phyloP scores from a whole-genome alignment of 2,888 invertebrate species.

The Synanthedon myopaeformis region DNA sequence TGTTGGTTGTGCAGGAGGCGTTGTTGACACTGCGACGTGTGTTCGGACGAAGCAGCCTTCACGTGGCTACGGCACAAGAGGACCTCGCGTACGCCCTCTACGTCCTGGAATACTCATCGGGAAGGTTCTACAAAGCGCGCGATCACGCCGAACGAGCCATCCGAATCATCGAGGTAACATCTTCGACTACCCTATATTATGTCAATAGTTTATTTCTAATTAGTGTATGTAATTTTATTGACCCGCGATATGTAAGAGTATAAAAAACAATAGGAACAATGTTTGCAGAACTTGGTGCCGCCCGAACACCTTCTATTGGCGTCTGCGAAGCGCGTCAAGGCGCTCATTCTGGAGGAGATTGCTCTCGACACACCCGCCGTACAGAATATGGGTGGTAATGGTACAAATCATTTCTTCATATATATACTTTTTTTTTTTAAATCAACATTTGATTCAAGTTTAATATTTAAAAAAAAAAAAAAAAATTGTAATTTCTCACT shows the following conservation, averaged over 20 bases:
- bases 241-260: too few species aligned
- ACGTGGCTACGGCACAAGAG: slow-evolving; percentile 90
- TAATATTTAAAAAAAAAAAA: too few species aligned
- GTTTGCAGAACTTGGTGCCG: slow-evolving; percentile 76
- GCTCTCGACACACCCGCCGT: slow-evolving; percentile 82
- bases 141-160: slow-evolving; percentile 88
- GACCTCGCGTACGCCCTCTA: slow-evolving; percentile 94
- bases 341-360: slow-evolving; percentile 92
- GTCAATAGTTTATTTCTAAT: too few species aligned
- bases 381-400: slow-evolving; percentile 46
- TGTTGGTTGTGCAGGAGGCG: slow-evolving; percentile 67
- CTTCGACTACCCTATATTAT: not conserved
- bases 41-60: slow-evolving; percentile 87
- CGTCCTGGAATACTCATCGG: slow-evolving; percentile 91
- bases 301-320: slow-evolving; percentile 87
- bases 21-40: slow-evolving; percentile 79
- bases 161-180: slow-evolving; percentile 75
- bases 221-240: too few species aligned
- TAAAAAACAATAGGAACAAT: too few species aligned
- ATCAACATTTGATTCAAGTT: too few species aligned
- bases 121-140: slow-evolving; percentile 84
- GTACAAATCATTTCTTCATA: not conserved
- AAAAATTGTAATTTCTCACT: too few species aligned
- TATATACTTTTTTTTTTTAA: not conserved
- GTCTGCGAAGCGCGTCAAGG: slow-evolving; percentile 91